phyloP scores from a whole-genome alignment of 2,797 vertebrate species.

The Tiaroga cobitis region DNA sequence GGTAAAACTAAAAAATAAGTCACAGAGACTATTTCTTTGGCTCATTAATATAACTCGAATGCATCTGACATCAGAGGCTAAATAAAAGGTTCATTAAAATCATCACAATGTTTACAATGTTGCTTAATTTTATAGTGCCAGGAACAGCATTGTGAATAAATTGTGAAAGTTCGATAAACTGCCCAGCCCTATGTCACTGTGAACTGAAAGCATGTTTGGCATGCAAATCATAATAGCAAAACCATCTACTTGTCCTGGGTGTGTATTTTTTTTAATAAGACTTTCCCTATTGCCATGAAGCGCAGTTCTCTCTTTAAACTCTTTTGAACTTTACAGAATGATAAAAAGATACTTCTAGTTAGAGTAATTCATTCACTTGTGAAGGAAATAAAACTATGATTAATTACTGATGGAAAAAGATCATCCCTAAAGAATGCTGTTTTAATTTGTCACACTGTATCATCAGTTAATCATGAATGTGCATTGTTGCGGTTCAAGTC shows the following conservation, averaged over 20 bases:
- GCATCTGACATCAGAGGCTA: background rate
- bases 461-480: slow-evolving; percentile 4
- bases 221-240: slow-evolving; percentile 48
- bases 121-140: background rate
- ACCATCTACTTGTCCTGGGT: slow-evolving; percentile 34
- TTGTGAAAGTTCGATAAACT: slow-evolving; percentile 15
- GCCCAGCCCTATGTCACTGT: slow-evolving; percentile 38
- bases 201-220: slow-evolving; percentile 51
- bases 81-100: background rate
- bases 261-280: slow-evolving; percentile 41
- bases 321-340: slow-evolving; percentile 6
- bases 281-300: slow-evolving; percentile 20
- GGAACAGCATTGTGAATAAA: background rate
- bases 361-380: background rate
- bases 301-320: slow-evolving; percentile 15
- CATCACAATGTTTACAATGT: background rate
- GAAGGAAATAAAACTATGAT: background rate
- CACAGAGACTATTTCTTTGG: background rate
- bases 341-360: background rate
- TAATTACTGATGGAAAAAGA: background rate
- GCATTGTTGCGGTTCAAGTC: slow-evolving; percentile 21
- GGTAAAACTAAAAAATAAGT: background rate
- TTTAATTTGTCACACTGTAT: slow-evolving; percentile 8
- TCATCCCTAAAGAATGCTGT: background rate
- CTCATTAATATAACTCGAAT: background rate